phyloP scores from a whole-genome alignment of 2,888 invertebrate genomes.

The Arctia plantaginis region DNA sequence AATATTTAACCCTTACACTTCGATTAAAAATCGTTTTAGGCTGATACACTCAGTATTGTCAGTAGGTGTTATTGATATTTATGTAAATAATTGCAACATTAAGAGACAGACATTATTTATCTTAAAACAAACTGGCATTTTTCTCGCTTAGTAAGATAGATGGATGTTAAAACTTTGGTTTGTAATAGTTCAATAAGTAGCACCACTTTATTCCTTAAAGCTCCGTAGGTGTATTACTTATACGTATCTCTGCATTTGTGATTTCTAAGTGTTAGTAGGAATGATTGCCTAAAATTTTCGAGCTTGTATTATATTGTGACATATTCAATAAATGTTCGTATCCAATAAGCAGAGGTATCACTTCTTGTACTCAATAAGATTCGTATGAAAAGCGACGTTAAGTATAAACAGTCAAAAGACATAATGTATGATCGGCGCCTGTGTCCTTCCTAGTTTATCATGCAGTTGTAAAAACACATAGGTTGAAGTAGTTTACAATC shows the following conservation, averaged over 20 bases:
- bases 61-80: neutral
- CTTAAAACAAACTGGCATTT: neutral
- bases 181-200: neutral
- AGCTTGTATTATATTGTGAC: slow-evolving; percentile 17
- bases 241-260: neutral
- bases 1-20: neutral
- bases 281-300: slow-evolving; percentile 2
- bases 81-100: neutral
- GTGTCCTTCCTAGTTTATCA: neutral
- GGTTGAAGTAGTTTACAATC: neutral
- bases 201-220: neutral
- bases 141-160: neutral
- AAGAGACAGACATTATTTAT: neutral
- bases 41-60: neutral
- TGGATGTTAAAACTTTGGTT: neutral
- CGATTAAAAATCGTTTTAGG: neutral
- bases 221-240: neutral
- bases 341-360: neutral
- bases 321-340: slow-evolving; percentile 8
- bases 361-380: neutral
- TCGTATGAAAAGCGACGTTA: neutral
- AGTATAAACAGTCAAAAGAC: neutral
- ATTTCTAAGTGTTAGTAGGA: neutral
- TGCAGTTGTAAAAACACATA: neutral
- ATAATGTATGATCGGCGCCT: neutral